Conservation (phyloP, 2,113 vertebrate species). For the Onychostruthus taczanowskii region DNA sequence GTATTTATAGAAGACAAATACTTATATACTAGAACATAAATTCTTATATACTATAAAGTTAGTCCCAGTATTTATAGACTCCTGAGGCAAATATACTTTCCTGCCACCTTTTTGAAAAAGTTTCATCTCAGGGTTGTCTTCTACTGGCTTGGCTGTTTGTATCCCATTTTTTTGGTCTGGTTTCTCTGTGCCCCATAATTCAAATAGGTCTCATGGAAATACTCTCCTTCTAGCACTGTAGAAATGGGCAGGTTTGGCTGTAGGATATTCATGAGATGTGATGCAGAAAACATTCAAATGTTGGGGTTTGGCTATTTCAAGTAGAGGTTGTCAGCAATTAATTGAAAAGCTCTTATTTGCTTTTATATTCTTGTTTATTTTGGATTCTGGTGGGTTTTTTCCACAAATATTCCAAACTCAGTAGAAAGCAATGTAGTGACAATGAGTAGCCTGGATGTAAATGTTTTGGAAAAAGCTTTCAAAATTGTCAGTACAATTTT, state of each 20-base stretch:
- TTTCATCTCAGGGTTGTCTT: not conserved
- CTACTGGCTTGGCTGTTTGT: not conserved
- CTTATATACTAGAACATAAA: not conserved
- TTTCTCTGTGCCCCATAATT: not conserved
- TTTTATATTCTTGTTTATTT: not conserved
- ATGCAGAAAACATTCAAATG: not conserved
- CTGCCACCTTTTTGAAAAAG: not conserved
- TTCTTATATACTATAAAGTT: not conserved
- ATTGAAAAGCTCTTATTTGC: not conserved
- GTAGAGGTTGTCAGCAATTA: not conserved
- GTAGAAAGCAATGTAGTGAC: not conserved
- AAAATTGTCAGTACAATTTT: not conserved
- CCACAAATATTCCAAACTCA: not conserved
- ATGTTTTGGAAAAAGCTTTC: not conserved
- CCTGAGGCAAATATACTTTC: not conserved
- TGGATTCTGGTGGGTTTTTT: fast-evolving
- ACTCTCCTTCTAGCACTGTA: fast-evolving
- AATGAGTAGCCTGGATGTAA: not conserved
- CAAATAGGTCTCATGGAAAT: not conserved
- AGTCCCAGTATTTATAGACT: not conserved
- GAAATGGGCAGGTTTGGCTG: not conserved
- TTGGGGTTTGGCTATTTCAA: not conserved
- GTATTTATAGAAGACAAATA: not conserved
- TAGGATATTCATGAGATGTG: not conserved
- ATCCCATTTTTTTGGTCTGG: not conserved